phyloP scores from a whole-genome alignment of 2,797 vertebrate genomes.

The Anomalospiza imberbis region DNA sequence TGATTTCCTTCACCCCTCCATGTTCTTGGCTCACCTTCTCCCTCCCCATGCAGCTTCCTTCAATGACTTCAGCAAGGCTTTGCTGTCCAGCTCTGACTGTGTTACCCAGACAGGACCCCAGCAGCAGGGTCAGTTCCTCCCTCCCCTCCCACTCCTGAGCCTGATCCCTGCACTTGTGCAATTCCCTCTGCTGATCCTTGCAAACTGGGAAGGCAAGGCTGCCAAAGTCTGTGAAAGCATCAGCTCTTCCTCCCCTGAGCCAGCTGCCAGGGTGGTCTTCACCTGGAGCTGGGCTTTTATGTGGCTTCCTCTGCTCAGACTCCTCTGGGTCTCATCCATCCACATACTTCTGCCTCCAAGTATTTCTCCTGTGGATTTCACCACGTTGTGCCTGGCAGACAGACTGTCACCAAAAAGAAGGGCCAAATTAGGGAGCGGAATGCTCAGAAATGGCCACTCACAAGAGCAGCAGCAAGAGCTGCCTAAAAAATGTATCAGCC shows the following conservation, averaged over 20 bases:
- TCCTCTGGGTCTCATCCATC: background rate
- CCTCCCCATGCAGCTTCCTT: background rate
- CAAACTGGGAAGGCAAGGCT: background rate
- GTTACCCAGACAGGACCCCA: background rate
- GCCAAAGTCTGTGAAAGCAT: background rate
- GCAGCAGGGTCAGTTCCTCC: background rate
- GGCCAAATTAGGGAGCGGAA: background rate
- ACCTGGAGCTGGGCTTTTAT: background rate
- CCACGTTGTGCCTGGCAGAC: background rate
- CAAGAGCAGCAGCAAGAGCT: background rate
- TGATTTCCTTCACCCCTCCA: background rate
- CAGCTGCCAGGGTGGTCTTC: background rate
- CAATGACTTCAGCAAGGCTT: background rate
- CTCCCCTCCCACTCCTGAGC: background rate
- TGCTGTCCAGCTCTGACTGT: background rate
- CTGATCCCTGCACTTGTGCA: rapidly evolving
- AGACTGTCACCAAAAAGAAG: background rate
- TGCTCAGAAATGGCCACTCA: background rate
- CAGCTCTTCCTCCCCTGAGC: background rate
- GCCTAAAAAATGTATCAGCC: background rate
- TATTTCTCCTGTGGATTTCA: background rate
- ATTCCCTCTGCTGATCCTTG: background rate
- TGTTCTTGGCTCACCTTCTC: background rate
- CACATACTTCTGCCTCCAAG: background rate
- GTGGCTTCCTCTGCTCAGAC: background rate